Percentiles rank a stretch among this genome's conserved stretches.
phyloP scores from a whole-genome alignment of 1,140 invertebrate genomes.

The Eciton burchellii region DNA sequence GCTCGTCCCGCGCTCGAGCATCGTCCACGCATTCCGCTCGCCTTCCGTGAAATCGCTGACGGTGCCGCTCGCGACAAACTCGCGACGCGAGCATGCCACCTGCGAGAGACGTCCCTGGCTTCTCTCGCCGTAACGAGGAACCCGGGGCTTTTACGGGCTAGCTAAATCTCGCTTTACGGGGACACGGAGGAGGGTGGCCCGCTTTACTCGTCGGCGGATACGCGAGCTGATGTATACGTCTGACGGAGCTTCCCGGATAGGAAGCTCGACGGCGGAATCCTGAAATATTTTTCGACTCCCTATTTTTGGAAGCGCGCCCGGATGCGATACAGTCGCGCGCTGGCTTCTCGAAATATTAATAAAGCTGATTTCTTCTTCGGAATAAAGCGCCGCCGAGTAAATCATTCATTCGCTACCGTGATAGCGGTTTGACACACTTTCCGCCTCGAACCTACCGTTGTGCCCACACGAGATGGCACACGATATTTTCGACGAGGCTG shows the following conservation, averaged over 20 bases:
- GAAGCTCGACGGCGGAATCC: constrained; percentile 5
- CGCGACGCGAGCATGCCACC: background rate
- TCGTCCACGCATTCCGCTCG: background rate
- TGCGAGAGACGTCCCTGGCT: constrained; percentile 15
- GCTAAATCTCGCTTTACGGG: constrained; percentile 30
- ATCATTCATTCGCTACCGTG: constrained; percentile 1
- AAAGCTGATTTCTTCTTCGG: constrained; percentile 6
- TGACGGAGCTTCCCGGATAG: constrained; percentile 1
- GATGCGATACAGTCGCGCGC: background rate
- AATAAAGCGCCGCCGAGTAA: constrained; percentile 14
- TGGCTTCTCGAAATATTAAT: background rate
- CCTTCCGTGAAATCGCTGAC: constrained; percentile 38
- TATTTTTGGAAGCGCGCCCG: background rate
- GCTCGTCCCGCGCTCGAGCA: background rate
- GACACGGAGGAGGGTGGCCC: constrained; percentile 1
- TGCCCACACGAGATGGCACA: background rate
- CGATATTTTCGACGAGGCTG: constrained; percentile 27
- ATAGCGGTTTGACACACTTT: constrained; percentile 21
- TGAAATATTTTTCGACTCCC: constrained; percentile 21
- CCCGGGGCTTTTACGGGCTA: background rate
- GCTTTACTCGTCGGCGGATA: constrained; percentile 14
- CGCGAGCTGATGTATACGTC: constrained; percentile 7
- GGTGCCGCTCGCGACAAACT: constrained; percentile 13
- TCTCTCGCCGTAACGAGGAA: background rate
- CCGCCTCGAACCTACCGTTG: constrained; percentile 23